Conservation (phyloP, 2,797 vertebrate species). For the Falco columbarius region DNA sequence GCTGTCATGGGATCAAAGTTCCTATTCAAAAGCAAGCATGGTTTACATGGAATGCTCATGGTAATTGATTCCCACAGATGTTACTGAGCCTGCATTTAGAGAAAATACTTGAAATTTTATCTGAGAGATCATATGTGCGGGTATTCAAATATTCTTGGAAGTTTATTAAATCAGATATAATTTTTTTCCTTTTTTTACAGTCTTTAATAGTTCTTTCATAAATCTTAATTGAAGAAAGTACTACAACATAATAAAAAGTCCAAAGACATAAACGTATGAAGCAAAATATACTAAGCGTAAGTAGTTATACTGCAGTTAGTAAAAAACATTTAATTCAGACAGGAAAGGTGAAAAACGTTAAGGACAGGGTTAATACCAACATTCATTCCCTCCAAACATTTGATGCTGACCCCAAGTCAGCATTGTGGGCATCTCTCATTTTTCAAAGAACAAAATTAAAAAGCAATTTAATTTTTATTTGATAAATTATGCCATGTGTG, state of each 20-base stretch:
- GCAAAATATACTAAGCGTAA: not conserved
- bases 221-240: not conserved
- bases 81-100: not conserved
- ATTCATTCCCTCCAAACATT: not conserved
- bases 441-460: not conserved
- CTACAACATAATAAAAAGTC: not conserved
- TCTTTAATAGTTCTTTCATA: not conserved
- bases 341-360: not conserved
- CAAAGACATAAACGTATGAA: not conserved
- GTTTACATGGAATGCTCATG: not conserved
- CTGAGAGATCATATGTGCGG: not conserved
- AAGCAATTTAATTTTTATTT: not conserved
- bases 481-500: not conserved
- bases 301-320: not conserved
- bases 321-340: not conserved
- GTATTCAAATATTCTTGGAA: not conserved
- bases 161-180: not conserved
- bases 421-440: not conserved
- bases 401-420: not conserved
- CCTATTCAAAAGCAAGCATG: not conserved
- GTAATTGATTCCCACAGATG: not conserved
- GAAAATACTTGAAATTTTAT: not conserved
- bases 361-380: not conserved
- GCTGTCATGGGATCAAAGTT: not conserved
- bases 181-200: not conserved